Conservation (phyloP, 2,113 vertebrate species). For the Dicrurus megarhynchus region DNA sequence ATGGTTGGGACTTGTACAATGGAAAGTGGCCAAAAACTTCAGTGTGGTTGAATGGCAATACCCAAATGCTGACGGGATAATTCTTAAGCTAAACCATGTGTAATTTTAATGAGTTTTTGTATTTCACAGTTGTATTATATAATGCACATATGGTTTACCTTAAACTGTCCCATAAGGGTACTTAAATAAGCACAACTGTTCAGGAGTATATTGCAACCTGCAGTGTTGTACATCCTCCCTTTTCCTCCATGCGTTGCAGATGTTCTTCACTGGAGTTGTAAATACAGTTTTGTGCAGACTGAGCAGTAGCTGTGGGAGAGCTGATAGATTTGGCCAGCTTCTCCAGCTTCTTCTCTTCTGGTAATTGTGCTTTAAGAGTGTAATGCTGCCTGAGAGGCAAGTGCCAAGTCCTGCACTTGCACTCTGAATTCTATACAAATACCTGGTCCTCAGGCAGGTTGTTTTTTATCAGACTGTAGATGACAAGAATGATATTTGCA, state of each 20-base stretch:
- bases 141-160: not conserved
- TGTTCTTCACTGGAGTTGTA: not conserved
- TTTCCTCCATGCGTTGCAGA: not conserved
- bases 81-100: not conserved
- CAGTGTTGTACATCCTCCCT: rapidly evolving
- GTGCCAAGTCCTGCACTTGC: not conserved
- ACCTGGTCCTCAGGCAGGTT: not conserved
- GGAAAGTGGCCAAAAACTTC: not conserved
- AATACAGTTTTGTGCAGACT: not conserved
- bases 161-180: not conserved
- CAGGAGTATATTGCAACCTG: not conserved
- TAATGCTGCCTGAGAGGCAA: not conserved
- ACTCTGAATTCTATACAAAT: not conserved
- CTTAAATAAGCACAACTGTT: not conserved
- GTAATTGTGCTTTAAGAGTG: not conserved
- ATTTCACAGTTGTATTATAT: not conserved
- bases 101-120: not conserved
- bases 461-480: not conserved
- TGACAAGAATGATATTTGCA: not conserved
- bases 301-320: rapidly evolving
- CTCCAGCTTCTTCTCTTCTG: not conserved
- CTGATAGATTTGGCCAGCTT: not conserved
- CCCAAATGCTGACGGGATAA: rapidly evolving
- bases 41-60: not conserved
- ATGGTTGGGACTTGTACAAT: not conserved